Base-by-base conservation (phyloP, 1,140 invertebrate species). In the Lutraria rhynchaena region DNA sequence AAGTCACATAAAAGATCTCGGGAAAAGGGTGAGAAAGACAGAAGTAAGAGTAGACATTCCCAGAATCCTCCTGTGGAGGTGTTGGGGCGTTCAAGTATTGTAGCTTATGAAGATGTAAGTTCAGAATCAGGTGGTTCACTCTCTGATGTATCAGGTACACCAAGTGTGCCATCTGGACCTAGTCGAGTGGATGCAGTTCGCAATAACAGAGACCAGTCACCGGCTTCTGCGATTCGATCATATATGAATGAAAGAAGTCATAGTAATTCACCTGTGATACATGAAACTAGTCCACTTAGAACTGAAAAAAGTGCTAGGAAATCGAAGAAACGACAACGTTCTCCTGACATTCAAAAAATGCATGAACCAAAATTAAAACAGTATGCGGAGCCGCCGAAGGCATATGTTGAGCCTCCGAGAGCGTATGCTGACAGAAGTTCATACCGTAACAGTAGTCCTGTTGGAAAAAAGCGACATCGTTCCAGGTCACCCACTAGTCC, bases 81-180 rank as follows among this genome's bases (percentile, higher is more conserved):
- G 35, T 41, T 74, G 35, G 78, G 69, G n/a, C 37, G 60, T 51
- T 73, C 69, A 27, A 73, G 78, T 60, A 85, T 90, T 41, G 37
- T 41, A 15, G 90, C 80, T n/a, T 91, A 92, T 77, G 90, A 92
- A 84, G 90, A 90, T 75, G 87, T 91, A 22, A 89, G 87, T 82
- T 90, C 89, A 53, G 90, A 89, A 76, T 87, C 87, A 55, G 85
- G 87, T 41, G 71, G 86, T 53, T 81, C 80, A 51, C 55, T 77
- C 15, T 80, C 76, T 24, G 71, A 70, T 53, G 53, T 81, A 15
- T 55, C 81, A 49, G 58, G 57, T 41, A 46, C 71, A 49, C 46
- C 73, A 51, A 49, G 71, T 58, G 63, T 77, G 37, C 55, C 73
- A 13, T 19, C 80, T 75, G 74, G 77, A 27, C 81, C 83, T 13